Conservation (phyloP, 2,113 vertebrate species). For the human (Homo sapiens) region GRCh38 chr12:51986001-51986500, state of each 20-base stretch:
- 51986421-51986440: too few relatives aligned
- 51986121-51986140: neutral
- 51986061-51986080: neutral
- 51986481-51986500: too few relatives aligned
- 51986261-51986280: too few relatives aligned
- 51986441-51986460: too few relatives aligned
- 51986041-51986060: neutral
- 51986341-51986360: too few relatives aligned
- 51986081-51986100: neutral
- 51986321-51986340: too few relatives aligned
- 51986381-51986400: too few relatives aligned
- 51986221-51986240: neutral
- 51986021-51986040: neutral
- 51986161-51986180: neutral
- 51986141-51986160: neutral
- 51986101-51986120: neutral
- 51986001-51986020: neutral
- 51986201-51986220: neutral
- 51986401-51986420: too few relatives aligned
- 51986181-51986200: neutral
- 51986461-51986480: too few relatives aligned
- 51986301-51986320: too few relatives aligned
- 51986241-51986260: neutral
- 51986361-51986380: too few relatives aligned
- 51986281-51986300: too few relatives aligned